phyloP scores from a whole-genome alignment of 2,797 vertebrate genomes.

The Furcifer pardalis region DNA sequence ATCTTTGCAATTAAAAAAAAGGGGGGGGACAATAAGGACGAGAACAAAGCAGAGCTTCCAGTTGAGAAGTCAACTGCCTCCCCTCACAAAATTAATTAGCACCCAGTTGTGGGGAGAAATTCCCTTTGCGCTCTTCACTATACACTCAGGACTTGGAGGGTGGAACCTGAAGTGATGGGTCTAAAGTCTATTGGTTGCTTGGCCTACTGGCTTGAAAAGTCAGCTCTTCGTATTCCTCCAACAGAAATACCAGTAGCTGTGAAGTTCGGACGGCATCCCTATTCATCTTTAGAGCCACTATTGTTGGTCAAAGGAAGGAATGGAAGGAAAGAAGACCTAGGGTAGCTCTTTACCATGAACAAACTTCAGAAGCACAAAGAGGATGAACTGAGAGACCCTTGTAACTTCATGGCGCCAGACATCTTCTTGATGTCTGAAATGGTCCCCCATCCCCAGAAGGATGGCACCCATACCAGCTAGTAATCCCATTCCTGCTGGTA shows the following conservation, averaged over 20 bases:
- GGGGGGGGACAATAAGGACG: background rate
- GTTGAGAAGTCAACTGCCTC: constrained; percentile 24
- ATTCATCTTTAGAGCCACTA: background rate
- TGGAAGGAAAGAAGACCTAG: background rate
- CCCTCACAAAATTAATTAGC: constrained; percentile 52
- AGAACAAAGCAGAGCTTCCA: background rate
- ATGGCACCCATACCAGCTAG: background rate
- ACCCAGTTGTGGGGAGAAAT: constrained; percentile 57
- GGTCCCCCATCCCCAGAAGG: background rate
- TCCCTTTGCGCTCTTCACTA: constrained; percentile 2
- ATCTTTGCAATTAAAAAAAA: background rate
- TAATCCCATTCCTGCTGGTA: constrained; percentile 65
- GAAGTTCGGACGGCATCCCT: background rate
- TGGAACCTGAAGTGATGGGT: background rate
- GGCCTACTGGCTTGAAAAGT: too few relatives aligned
- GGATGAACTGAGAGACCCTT: background rate
- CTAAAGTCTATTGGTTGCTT: background rate
- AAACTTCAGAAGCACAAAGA: background rate
- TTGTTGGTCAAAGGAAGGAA: background rate
- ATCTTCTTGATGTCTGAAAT: background rate
- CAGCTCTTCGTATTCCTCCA: background rate
- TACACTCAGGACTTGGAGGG: background rate
- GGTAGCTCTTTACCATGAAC: background rate
- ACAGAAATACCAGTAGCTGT: background rate
- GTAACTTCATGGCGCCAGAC: background rate